A percentile compares a stretch with the other conserved stretches of the same genome.
Conservation (phyloP, 35 echinoderm and acorn worm species). For the Anneissia japonica region DNA sequence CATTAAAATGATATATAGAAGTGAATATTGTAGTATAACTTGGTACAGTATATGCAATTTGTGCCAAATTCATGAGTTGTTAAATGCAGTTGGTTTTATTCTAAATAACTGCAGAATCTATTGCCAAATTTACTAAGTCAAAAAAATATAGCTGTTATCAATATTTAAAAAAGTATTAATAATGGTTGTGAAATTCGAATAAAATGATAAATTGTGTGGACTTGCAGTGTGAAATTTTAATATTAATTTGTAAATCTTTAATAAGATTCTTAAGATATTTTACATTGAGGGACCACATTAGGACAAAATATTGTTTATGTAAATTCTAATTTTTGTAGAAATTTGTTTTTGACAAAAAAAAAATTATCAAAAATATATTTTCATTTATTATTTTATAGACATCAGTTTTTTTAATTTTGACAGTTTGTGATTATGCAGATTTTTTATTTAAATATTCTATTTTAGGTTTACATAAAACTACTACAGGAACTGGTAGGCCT, state of each 20-base stretch:
- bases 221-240: background rate
- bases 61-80: background rate
- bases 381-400: background rate
- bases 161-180: background rate
- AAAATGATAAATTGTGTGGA: background rate
- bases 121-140: background rate
- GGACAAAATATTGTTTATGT: background rate
- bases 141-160: background rate
- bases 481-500: background rate
- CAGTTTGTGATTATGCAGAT: background rate
- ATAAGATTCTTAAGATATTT: background rate
- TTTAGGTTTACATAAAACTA: background rate
- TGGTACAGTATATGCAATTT: background rate
- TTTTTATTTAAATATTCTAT: background rate
- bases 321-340: background rate
- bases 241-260: background rate
- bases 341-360: background rate
- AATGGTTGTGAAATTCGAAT: background rate
- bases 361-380: background rate
- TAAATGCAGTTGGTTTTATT: background rate
- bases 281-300: background rate
- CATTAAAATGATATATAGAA: background rate
- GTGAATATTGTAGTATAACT: background rate
- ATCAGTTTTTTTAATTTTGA: background rate
- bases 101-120: background rate